Evolutionary conservation across 2,797 vertebrate genomes (phyloP).

Genomic region (Macropodus opercularis): DNA sequence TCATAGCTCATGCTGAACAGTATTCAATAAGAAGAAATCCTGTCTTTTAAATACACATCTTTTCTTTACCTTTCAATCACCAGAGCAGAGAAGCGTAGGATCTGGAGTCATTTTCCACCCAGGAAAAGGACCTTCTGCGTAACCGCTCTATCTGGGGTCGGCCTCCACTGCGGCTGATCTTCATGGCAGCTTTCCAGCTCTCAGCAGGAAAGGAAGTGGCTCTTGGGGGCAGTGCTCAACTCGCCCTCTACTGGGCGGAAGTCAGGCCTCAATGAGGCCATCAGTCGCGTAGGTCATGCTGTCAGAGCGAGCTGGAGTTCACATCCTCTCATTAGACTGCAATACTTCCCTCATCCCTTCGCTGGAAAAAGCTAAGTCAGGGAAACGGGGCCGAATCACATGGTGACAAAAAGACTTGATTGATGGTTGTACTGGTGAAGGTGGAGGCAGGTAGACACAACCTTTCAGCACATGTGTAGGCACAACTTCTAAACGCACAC

Average conservation of each 20-base stretch:
- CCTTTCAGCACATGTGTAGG: conserved; percentile 13
- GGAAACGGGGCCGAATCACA: conserved; percentile 36
- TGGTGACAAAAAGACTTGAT: conserved; percentile 15
- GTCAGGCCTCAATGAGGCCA: conserved; percentile 75
- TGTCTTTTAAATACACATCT: neutral
- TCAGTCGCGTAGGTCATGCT: conserved; percentile 74
- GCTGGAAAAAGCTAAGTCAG: conserved; percentile 45
- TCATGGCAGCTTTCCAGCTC: conserved; percentile 78
- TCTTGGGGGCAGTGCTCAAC: conserved; percentile 72
- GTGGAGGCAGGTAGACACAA: conserved; percentile 49
- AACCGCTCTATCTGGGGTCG: conserved; percentile 61
- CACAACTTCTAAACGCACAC: too few species aligned
- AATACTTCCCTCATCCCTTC: conserved; percentile 57
- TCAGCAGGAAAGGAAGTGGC: conserved; percentile 82
- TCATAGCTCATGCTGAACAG: neutral
- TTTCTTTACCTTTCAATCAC: conserved; percentile 13
- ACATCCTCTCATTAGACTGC: conserved; percentile 77
- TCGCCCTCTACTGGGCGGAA: conserved; percentile 84
- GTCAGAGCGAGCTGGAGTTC: conserved; percentile 77
- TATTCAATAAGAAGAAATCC: conserved; percentile 1
- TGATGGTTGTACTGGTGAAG: conserved; percentile 43
- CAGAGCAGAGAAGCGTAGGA: conserved; percentile 10
- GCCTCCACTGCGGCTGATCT: conserved; percentile 59
- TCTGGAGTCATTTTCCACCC: conserved; percentile 9
- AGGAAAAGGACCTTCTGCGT: conserved; percentile 59